Percentiles rank a stretch among this genome's conserved stretches.
These are phyloP conservation scores for Argopecten irradians DNA, from an alignment of 1,140 invertebrate genomes.

Conservation along the genomic window DNA sequence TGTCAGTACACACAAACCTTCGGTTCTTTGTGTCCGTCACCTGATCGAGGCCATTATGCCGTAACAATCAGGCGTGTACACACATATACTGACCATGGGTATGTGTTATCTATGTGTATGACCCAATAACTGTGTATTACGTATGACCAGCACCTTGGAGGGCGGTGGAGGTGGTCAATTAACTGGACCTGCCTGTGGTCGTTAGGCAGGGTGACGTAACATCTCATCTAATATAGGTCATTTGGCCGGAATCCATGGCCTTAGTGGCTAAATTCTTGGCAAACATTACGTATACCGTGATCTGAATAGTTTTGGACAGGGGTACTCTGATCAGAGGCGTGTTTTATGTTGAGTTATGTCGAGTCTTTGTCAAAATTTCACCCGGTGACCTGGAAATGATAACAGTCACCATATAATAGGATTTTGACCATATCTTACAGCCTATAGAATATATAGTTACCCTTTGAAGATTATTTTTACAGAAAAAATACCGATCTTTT, in stretches of 20 bases:
- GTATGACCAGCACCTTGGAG: neutral
- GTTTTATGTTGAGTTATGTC: neutral
- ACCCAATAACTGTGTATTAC: neutral
- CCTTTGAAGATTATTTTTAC: no score
- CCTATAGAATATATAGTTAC: no score
- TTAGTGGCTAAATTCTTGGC: neutral
- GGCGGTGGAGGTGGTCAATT: neutral
- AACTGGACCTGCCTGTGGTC: constrained; percentile 13
- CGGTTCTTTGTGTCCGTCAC: neutral
- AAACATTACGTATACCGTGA: neutral
- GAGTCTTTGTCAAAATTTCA: neutral
- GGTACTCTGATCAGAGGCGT: neutral
- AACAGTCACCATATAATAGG: no score
- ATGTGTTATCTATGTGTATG: neutral
- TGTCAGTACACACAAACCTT: neutral
- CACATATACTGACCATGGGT: neutral
- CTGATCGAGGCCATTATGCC: neutral
- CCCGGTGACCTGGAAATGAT: no score
- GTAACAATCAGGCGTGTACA: neutral
- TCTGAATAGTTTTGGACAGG: neutral
- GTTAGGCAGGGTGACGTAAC: neutral
- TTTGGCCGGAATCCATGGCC: neutral
- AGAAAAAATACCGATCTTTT: no score
- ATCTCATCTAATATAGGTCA: constrained; percentile 1
- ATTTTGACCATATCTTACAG: no score